Evolutionary conservation across 2,113 vertebrate genomes (phyloP).

Genomic region (Amazona guildingii): DNA sequence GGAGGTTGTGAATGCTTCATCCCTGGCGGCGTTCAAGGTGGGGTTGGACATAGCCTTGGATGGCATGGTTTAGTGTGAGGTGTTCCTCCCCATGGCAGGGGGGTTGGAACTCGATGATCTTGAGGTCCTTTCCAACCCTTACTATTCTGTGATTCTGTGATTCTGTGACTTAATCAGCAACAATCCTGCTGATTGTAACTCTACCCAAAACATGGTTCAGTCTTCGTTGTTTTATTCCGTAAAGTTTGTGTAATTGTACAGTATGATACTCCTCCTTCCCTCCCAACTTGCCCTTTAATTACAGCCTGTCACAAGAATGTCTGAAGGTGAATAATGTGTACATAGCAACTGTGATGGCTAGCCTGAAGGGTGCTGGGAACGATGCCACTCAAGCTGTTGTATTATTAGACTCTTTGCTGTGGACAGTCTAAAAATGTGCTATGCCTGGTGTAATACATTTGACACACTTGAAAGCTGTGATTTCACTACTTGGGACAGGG

Average conservation of each 20-base stretch:
- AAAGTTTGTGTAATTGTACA: not conserved
- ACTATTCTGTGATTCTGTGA: too few species aligned
- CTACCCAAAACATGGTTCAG: not conserved
- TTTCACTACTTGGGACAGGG: constrained; percentile 28
- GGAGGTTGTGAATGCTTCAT: too few species aligned
- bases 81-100: too few species aligned
- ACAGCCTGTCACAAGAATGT: constrained; percentile 30
- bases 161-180: not conserved
- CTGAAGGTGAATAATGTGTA: constrained; percentile 35
- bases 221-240: not conserved
- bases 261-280: constrained; percentile 14
- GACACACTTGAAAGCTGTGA: not conserved
- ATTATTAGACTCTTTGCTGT: not conserved
- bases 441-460: not conserved
- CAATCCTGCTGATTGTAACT: not conserved
- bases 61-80: too few species aligned
- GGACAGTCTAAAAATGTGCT: not conserved
- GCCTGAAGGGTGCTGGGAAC: not conserved
- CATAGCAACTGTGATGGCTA: not conserved
- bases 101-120: too few species aligned
- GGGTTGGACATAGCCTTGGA: too few species aligned
- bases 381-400: constrained; percentile 1
- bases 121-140: too few species aligned
- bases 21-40: too few species aligned
- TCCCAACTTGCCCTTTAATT: constrained; percentile 45